These are phyloP conservation scores for Hemiscyllium ocellatum DNA, from an alignment of 2,113 vertebrate species.

Conservation along the genomic window DNA sequence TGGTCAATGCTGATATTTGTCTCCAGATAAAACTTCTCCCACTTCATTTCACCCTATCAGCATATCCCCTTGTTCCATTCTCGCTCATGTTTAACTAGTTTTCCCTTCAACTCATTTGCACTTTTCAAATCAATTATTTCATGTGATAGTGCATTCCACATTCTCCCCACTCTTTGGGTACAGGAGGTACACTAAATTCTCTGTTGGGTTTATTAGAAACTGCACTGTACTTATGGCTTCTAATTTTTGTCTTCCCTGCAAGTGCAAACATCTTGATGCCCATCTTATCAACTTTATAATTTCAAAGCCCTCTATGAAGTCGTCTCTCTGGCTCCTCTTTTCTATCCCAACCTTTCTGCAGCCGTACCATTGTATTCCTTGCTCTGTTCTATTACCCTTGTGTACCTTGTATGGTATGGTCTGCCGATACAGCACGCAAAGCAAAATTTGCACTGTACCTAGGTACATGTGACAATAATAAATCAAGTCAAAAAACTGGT, in stretches of 20 bases:
- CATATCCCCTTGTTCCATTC: not conserved
- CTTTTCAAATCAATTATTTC: not conserved
- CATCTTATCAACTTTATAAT: not conserved
- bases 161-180: not conserved
- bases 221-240: not conserved
- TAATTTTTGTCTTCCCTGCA: not conserved
- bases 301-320: not conserved
- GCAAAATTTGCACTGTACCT: too few relatives aligned
- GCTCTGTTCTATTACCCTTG: too few relatives aligned
- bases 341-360: too few relatives aligned
- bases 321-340: too few relatives aligned
- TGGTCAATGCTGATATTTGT: not conserved
- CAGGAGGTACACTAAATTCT: not conserved
- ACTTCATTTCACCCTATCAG: not conserved
- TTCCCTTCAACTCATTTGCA: not conserved
- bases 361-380: too few relatives aligned
- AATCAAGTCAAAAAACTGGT: not conserved
- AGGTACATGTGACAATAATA: too few relatives aligned
- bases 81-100: not conserved
- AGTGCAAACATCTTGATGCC: not conserved
- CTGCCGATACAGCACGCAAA: too few relatives aligned
- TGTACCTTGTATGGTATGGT: too few relatives aligned
- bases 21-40: not conserved
- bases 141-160: not conserved
- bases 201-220: not conserved